Evolutionary conservation across 2,888 invertebrate species (phyloP).

Genomic region (Tuta absoluta): DNA sequence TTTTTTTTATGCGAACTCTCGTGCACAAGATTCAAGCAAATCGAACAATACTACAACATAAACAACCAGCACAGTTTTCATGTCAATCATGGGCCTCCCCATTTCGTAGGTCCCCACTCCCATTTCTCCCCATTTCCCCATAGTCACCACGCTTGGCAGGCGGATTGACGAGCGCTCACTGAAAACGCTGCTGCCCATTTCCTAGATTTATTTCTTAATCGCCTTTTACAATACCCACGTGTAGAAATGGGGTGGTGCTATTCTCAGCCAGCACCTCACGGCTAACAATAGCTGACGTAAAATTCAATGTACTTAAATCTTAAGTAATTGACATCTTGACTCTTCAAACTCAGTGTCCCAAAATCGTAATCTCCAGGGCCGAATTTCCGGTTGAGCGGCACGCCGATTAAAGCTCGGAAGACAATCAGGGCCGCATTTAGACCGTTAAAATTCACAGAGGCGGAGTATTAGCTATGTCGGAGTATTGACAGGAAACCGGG

Average conservation of each 20-base stretch:
- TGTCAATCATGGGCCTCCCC: too few relatives aligned
- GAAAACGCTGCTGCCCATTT: too few relatives aligned
- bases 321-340: constrained; percentile 24
- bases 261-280: too few relatives aligned
- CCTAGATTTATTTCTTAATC: too few relatives aligned
- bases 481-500: constrained; percentile 68
- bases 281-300: background rate
- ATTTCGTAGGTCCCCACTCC: too few relatives aligned
- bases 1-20: too few relatives aligned
- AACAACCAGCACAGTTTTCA: too few relatives aligned
- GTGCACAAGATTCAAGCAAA: background rate
- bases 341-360: constrained; percentile 11
- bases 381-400: constrained; percentile 36
- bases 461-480: constrained; percentile 52
- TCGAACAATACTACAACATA: background rate
- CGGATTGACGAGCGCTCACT: too few relatives aligned
- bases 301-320: constrained; percentile 19
- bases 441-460: constrained; percentile 53
- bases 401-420: constrained; percentile 41
- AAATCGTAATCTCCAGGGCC: constrained; percentile 24
- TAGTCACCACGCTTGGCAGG: too few relatives aligned
- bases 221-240: too few relatives aligned
- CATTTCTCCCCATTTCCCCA: too few relatives aligned
- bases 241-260: too few relatives aligned
- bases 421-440: constrained; percentile 49